Evolutionary conservation across 2,113 vertebrate genomes (phyloP), one percentile per base, ranked within the genome.

Genomic region (Nansenia antarctica): DNA sequence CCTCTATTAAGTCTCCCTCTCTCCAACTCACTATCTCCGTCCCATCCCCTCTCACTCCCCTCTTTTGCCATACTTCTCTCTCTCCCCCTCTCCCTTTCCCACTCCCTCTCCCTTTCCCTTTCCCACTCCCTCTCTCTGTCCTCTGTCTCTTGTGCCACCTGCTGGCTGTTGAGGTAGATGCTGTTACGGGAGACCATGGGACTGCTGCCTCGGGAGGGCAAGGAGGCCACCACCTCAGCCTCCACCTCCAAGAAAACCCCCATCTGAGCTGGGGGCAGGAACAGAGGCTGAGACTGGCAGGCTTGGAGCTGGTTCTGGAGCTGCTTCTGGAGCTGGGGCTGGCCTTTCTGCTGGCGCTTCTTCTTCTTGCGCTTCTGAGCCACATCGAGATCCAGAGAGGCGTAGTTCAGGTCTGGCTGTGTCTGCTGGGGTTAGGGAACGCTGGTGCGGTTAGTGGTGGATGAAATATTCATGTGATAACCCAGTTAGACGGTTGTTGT

Each of bases 141-240:
- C 42, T 86, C 85, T 0, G 85, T 58, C 79, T 90, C 88, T 29
- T 82, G 77, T 14, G 82, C 88, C 34, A 92, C 84, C 84, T 92
- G 90, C 30, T 90, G 90, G 52, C 90, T 91, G 83, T 93, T 93
- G 75, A 92, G 88, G 79, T 93, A 93, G 84, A 93, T 91, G 77
- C 87, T 91, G 59, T 84, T 86, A 58, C 89, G 86, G 0, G 91
- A 92, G 14, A 83, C 70, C 83, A 87, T 83, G 55, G 82, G 81
- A 81, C 83, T 83, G 73, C 73, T 84, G 76, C 80, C 81, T 14
- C 77, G 82, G 22, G 82, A 35, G 0, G 89, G 90, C 32, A 91
- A 82, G 7, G 77, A 65, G 11, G 73, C 55, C 0, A 89, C 87
- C 62, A 39, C 4, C 22, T 88, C 86, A 0, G 53, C 18, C 0